Conservation (phyloP, 2,797 vertebrate genomes). For the Sarcophilus harrisii region DNA sequence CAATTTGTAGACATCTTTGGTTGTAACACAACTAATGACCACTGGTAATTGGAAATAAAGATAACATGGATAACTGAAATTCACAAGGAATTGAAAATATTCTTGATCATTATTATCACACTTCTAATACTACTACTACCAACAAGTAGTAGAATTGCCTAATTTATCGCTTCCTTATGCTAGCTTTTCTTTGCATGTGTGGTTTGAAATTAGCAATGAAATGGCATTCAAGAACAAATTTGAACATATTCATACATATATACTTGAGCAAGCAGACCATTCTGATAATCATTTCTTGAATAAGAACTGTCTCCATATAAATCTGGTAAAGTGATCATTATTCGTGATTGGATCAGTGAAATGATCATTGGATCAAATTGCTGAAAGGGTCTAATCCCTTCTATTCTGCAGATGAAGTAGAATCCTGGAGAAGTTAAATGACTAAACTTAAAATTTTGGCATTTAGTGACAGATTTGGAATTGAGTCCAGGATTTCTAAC, state of each 20-base stretch:
- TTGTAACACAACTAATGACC: not conserved
- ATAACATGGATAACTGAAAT: not conserved
- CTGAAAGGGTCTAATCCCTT: not conserved
- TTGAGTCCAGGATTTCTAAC: not conserved
- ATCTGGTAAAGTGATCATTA: not conserved
- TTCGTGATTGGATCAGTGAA: conserved; percentile 1
- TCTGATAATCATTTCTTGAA: conserved; percentile 17
- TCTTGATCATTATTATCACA: conserved; percentile 3
- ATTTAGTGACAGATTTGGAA: not conserved
- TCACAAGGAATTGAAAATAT: not conserved
- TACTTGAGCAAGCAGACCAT: not conserved
- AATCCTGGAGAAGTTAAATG: not conserved
- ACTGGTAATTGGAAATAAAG: conserved; percentile 8
- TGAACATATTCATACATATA: conserved; percentile 24
- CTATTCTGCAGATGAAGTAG: not conserved
- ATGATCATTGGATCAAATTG: not conserved
- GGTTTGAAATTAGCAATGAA: conserved; percentile 34
- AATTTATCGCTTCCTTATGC: conserved; percentile 26
- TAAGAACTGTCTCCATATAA: conserved; percentile 27
- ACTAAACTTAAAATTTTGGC: not conserved
- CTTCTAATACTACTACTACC: conserved; percentile 23
- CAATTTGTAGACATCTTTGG: not conserved
- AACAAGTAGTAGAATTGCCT: conserved; percentile 32
- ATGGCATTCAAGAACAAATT: not conserved
- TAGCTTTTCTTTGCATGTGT: conserved; percentile 28